Base-by-base conservation (phyloP, 2,797 vertebrate genomes). In the Tapera naevia region DNA sequence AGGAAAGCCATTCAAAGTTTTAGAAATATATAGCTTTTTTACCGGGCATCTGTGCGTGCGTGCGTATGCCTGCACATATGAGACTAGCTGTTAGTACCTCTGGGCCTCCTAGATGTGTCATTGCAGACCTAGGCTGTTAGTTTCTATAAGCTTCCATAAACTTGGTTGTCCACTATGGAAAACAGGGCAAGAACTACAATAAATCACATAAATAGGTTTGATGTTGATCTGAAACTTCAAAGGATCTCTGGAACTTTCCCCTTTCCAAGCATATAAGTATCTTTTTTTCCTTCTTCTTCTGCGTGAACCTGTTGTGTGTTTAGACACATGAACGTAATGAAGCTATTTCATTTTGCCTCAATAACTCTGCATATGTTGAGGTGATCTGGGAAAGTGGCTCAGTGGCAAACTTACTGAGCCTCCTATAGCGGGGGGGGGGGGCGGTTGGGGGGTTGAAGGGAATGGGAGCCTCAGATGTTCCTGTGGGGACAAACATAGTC, bases 341-440 rank as follows among this genome's bases (percentile, higher is more conserved):
- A 92, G 45, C 54, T 45, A 70, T 53, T 92, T 72, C 5, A 27
- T 80, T 93, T 93, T 76, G 33, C 48, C 73, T 87, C 9, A 30
- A 0, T 16, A 61, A 39, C 1, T 1, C 72, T 89, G 64, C 32
- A 1, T 57, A 4, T 45, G 61, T 64, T 0, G 0, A 57, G 53
- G 61, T 82, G 21, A 25, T 17, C 16, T 54, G 65, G 67, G 71
- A 50, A 45, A 51, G 54, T 32, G 56, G 7, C 65, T 62, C 5
- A 25, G 45, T 32, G 37, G 53, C 43, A 90, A 46, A 65, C 1
- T 48, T 41, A 54, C 25, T 5, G 13, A 90, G 48, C 28, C 30
- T 1, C 28, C 30, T 1, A 0, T 51, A 15, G 57, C 1, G 0
- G 73, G 32, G 30, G 13, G 17, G 18, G 32, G 5, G 30, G n/a